These are phyloP conservation scores for Lepidochrysops patricia DNA, from an alignment of 2,888 invertebrate genomes.

Conservation along the genomic window DNA sequence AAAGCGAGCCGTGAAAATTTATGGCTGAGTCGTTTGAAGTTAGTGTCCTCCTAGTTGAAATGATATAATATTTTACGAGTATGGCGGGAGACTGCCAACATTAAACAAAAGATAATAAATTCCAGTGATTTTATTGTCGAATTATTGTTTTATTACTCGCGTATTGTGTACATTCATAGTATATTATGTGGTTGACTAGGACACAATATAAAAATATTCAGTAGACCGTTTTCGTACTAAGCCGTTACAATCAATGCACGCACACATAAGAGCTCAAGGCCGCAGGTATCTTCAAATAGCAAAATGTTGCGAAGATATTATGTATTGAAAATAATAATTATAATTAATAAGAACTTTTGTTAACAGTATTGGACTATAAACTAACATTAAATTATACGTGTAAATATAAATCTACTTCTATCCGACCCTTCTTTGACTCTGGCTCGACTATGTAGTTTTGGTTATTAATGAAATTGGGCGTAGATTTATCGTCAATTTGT, in stretches of 20 bases:
- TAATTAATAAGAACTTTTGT: too few relatives aligned
- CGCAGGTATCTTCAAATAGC: too few relatives aligned
- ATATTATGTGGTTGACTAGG: not conserved
- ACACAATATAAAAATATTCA: too few relatives aligned
- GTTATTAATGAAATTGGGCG: not conserved
- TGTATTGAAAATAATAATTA: too few relatives aligned
- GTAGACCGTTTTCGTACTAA: too few relatives aligned
- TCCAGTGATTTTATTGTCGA: not conserved
- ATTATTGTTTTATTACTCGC: slow-evolving; percentile 3
- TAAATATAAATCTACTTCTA: not conserved
- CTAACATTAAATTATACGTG: not conserved
- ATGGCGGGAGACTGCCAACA: slow-evolving; percentile 18
- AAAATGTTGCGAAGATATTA: too few relatives aligned
- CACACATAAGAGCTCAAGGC: too few relatives aligned
- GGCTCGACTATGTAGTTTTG: not conserved
- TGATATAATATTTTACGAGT: slow-evolving; percentile 20
- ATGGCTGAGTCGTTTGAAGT: slow-evolving; percentile 16
- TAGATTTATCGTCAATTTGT: not conserved
- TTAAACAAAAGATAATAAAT: slow-evolving; percentile 11
- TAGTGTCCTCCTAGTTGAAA: slow-evolving; percentile 20
- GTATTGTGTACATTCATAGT: not conserved
- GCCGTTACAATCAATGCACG: too few relatives aligned
- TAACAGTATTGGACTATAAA: too few relatives aligned
- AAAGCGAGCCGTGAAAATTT: slow-evolving; percentile 7
- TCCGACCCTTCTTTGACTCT: not conserved